Base-by-base conservation (phyloP, 1,140 invertebrate genomes). In the Streblospio benedicti region DNA sequence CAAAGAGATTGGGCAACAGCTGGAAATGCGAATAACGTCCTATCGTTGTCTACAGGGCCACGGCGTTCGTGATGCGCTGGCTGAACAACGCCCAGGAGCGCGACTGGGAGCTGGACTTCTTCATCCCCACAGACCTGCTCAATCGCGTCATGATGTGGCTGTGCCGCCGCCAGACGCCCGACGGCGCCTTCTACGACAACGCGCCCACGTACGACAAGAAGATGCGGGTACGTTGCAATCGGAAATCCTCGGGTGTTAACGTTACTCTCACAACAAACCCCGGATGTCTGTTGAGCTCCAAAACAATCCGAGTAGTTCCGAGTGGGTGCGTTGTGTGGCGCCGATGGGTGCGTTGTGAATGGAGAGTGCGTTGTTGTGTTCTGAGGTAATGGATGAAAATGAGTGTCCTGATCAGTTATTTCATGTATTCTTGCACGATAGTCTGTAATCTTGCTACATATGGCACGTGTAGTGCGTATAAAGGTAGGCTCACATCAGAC, bases 191-290 rank as follows among this genome's bases (percentile, higher is more conserved):
- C 59, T 58, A 65, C 6, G 67, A 69, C 35, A 47, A 61, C n/a
- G 44, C 49, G 2, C 61, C 67, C 1, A 55, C 68, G 23, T 75
- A 71, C 60, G 74, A 78, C 61, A 58, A 71, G 49, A 77, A 72
- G 60, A 71, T 76, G 57, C 41, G 18, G 50, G 50, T 60, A 25
- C 0, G 44, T 57, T 18, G 25, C 14, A 60, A 23, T 16, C n/a
- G n/a, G n/a, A n/a, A n/a, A 51, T 59, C 4, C 14, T 9, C n/a
- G n/a, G 58, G 81, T 87, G 27, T 67, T 78, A 12, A 12, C n/a
- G 12, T 41, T n/a, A 41, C 38, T 41, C n/a, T 41, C 38, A 41
- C n/a, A n/a, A n/a, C n/a, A n/a, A n/a, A n/a, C n/a, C n/a, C n/a
- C n/a, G n/a, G n/a, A n/a, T n/a, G n/a, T n/a, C n/a, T n/a, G n/a